Evolutionary conservation across 2,888 invertebrate genomes (phyloP).

Genomic region (Ochlodes sylvanus): DNA sequence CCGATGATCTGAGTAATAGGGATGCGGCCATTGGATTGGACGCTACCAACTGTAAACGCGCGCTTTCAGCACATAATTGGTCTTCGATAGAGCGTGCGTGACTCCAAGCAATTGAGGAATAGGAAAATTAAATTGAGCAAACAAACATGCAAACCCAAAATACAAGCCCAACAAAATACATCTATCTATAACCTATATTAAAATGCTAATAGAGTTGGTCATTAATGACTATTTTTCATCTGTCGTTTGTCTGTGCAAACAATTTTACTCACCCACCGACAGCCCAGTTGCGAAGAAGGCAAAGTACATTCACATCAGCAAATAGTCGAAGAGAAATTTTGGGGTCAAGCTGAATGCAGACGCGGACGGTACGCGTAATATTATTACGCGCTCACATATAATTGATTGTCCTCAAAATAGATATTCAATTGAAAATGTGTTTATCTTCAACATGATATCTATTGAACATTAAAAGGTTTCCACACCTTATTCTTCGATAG

Average conservation of each 20-base stretch:
- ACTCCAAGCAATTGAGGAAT: neutral
- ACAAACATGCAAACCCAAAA: no score
- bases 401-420: slow-evolving; percentile 2
- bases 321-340: slow-evolving; percentile 9
- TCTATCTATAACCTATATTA: no score
- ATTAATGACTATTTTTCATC: no score
- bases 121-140: neutral
- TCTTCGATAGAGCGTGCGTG: neutral
- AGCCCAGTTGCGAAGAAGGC: neutral
- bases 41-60: neutral
- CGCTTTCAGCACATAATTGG: neutral
- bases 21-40: neutral
- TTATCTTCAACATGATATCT: no score
- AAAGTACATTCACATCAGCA: slow-evolving; percentile 3
- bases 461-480: no score
- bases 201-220: no score
- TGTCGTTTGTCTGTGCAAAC: no score
- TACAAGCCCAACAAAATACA: no score
- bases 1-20: neutral
- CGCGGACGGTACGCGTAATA: no score
- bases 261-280: neutral
- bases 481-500: no score
- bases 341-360: slow-evolving; percentile 6
- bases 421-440: neutral
- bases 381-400: slow-evolving; percentile 4